Evolutionary conservation across 2,113 vertebrate species (phyloP), one percentile per base, ranked within the genome.

Genomic region (Thunnus thynnus): DNA sequence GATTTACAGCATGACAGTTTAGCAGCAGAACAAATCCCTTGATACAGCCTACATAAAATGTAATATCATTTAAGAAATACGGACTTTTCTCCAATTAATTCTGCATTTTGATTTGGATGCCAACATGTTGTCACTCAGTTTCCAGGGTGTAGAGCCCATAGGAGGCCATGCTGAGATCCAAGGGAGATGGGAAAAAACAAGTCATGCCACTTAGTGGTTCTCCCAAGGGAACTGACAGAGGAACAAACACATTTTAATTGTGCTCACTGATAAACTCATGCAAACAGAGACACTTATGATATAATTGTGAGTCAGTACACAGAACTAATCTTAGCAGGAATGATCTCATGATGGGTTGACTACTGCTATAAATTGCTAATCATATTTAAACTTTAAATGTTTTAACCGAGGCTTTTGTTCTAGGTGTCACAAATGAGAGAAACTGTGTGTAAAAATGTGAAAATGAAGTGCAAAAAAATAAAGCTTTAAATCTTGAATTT

Each of bases 211-310:
- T 86, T 82, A 86, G 76, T 51, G 6, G 50, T 60, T 71, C 63
- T 86, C 87, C 85, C 89, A 44, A 1, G 66, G 79, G 92, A 69
- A 78, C 81, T 16, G 83, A 57, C 67, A 16, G 30, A 63, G 76
- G 91, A 93, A 94, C 92, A 95, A 95, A 95, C 94, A 95, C 89
- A 44, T 93, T 92, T 94, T 95, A 95, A 94, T 95, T 94, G 91
- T 72, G 69, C 64, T 89, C 70, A 50, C 58, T 61, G 72, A 75
- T 74, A 75, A 81, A 82, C 54, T 50, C 18, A 48, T 30, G 55
- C 62, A 66, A 72, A 61, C 54, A 64, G 55, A 86, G 65, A 57
- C 61, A 58, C 50, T 22, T 61, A 11, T 61, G 36, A 65, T 50
- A 41, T 76, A 74, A 68, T 3, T 72, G 62, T 32, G n/a, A 30